Percentiles rank a stretch among this genome's conserved stretches.
Conservation (phyloP, 2,797 vertebrate genomes). For the Corythornis leucogaster region DNA sequence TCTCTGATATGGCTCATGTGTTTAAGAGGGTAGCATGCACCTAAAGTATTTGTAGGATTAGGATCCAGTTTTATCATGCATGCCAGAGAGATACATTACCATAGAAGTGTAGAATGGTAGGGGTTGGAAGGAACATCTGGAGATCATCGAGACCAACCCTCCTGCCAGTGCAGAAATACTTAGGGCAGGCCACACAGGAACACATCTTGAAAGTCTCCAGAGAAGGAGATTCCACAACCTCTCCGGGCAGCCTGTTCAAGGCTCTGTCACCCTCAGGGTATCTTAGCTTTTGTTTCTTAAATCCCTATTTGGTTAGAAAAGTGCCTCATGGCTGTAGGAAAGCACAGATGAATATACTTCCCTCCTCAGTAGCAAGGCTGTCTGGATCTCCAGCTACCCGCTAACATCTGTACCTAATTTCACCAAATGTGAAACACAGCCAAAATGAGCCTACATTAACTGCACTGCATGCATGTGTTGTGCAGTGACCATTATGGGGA, state of each 20-base stretch:
- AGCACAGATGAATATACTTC: constrained; percentile 2
- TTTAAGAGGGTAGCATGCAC: background rate
- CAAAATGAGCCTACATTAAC: constrained; percentile 9
- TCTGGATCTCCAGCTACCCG: background rate
- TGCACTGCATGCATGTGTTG: background rate
- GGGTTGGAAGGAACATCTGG: too few species aligned
- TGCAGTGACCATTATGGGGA: background rate
- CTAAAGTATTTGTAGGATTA: background rate
- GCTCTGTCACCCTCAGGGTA: background rate
- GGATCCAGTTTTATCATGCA: background rate
- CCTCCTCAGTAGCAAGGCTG: background rate
- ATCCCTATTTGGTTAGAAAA: background rate
- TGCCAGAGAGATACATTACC: background rate
- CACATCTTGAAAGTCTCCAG: too few species aligned
- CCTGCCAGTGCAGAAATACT: too few species aligned
- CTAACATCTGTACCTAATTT: background rate
- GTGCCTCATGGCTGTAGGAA: background rate
- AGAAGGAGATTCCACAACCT: too few species aligned
- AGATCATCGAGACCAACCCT: too few species aligned
- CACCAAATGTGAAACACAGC: background rate
- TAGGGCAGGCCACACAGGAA: too few species aligned
- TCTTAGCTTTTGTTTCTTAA: background rate
- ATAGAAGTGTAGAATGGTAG: too few species aligned
- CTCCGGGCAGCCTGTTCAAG: too few species aligned
- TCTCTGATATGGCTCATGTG: background rate